Percentiles rank a stretch among this genome's conserved stretches.
Evolutionary conservation across 2,113 vertebrate genomes (phyloP).

Genomic region (Tychaedon coryphoeus): DNA sequence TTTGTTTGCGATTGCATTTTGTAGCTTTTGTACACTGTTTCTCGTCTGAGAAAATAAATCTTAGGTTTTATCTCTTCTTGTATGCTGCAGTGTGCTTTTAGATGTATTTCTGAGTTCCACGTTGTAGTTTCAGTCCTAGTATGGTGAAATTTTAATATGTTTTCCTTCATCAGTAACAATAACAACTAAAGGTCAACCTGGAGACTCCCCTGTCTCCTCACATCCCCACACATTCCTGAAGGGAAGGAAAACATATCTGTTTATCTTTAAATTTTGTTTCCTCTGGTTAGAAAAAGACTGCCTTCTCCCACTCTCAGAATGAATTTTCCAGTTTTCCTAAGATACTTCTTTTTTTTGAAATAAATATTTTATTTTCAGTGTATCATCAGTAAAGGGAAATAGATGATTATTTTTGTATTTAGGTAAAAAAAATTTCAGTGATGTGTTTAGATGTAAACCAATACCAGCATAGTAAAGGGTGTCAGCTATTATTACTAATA

Average conservation of each 20-base stretch:
- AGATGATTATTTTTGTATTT: conserved; percentile 53
- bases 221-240: not conserved
- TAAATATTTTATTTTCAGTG: conserved; percentile 53
- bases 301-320: not conserved
- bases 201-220: not conserved
- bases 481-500: conserved; percentile 43
- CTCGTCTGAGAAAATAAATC: conserved; percentile 74
- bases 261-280: not conserved
- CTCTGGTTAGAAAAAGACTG: conserved; percentile 26
- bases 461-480: conserved; percentile 1
- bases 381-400: not conserved
- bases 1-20: conserved; percentile 61
- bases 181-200: conserved; percentile 3
- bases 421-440: conserved; percentile 32
- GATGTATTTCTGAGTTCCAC: conserved; percentile 58
- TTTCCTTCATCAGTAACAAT: not conserved
- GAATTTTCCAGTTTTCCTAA: conserved; percentile 4
- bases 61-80: conserved; percentile 71
- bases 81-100: conserved; percentile 65
- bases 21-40: conserved; percentile 57
- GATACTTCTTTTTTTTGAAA: not conserved
- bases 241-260: not conserved
- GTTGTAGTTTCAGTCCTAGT: conserved; percentile 47
- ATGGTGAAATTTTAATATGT: conserved; percentile 33
- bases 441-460: conserved; percentile 22